phyloP scores from a whole-genome alignment of 2,797 vertebrate species.

The Carcharodon carcharias region DNA sequence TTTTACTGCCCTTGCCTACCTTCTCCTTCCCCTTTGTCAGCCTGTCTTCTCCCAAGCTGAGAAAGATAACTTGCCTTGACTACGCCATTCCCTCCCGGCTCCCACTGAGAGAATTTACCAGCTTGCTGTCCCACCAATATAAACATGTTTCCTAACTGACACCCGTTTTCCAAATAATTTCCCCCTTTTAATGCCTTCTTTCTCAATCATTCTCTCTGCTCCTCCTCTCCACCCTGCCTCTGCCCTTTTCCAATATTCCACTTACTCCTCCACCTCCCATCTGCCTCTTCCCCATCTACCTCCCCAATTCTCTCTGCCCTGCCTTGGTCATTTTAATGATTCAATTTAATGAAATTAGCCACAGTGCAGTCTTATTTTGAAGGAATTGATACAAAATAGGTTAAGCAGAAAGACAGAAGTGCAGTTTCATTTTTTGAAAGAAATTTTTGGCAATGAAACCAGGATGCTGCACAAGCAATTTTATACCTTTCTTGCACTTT shows the following conservation, averaged over 20 bases:
- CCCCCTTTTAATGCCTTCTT: neutral
- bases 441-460: constrained; percentile 39
- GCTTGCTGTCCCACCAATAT: neutral
- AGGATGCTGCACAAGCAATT: constrained; percentile 31
- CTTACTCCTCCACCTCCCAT: neutral
- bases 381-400: neutral
- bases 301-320: too few species aligned
- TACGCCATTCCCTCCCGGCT: too few species aligned
- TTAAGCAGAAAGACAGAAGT: neutral
- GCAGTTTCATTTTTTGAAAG: constrained; percentile 36
- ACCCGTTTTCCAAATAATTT: neutral
- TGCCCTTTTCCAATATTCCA: neutral
- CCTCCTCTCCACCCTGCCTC: neutral
- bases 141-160: neutral
- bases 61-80: neutral
- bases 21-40: neutral
- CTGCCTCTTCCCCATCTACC: too few species aligned
- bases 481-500: constrained; percentile 39
- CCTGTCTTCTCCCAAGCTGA: neutral
- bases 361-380: neutral
- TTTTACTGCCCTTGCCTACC: neutral
- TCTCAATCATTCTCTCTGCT: too few species aligned
- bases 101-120: neutral
- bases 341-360: neutral
- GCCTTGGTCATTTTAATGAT: neutral